These are phyloP conservation scores for Ictidomys tridecemlineatus DNA, from an alignment of 2,113 vertebrate species.

Conservation along the genomic window DNA sequence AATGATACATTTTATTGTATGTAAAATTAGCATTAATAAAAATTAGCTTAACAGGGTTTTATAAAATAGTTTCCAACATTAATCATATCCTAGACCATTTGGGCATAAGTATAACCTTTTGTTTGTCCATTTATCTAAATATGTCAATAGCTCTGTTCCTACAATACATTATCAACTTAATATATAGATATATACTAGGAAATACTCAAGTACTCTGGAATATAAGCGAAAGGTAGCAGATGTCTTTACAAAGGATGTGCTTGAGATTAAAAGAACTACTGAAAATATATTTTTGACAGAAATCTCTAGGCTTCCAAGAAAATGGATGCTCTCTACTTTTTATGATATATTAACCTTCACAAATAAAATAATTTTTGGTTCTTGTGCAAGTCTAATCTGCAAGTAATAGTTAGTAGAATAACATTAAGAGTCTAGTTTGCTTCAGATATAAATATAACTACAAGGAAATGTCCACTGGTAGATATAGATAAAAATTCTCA, in stretches of 20 bases:
- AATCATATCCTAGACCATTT: not conserved
- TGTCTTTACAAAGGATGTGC: conserved; percentile 9
- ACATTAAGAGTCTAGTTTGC: not conserved
- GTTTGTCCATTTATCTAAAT: not conserved
- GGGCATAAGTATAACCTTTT: not conserved
- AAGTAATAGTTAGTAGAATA: not conserved
- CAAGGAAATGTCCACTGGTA: not conserved
- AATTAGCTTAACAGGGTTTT: not conserved
- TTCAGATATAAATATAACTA: not conserved
- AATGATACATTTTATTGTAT: not conserved
- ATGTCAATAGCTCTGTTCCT: not conserved
- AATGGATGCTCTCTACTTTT: not conserved
- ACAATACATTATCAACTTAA: not conserved
- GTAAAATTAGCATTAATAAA: not conserved
- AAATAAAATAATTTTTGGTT: not conserved
- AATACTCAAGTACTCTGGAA: not conserved
- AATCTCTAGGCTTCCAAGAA: conserved; percentile 14
- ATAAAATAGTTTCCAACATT: not conserved
- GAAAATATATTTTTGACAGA: not conserved
- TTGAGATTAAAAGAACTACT: conserved; percentile 58
- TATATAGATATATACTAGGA: not conserved
- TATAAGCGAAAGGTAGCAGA: conserved; percentile 6
- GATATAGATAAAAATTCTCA: not conserved
- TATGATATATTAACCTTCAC: not conserved
- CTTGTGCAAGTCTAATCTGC: not conserved